A percentile compares a stretch with the other conserved stretches of the same genome.
phyloP scores from a whole-genome alignment of 1,140 invertebrate species.

The Vollenhovia emeryi region DNA sequence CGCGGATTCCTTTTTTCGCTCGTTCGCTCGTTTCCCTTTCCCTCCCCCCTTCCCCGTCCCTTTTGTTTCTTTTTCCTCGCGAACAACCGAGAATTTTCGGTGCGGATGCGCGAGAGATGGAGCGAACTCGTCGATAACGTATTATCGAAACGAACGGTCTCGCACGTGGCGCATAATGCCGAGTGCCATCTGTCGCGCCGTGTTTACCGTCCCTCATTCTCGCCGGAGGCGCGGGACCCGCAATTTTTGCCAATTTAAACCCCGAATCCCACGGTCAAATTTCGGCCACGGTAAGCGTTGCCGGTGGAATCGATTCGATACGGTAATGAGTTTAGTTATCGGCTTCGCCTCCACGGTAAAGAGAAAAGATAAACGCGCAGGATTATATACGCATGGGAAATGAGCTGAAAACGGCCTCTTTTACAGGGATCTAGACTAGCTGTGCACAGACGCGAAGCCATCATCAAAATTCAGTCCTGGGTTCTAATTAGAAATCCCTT shows the following conservation, averaged over 20 bases:
- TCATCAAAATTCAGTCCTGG: not conserved
- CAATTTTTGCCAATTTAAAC: slow-evolving; percentile 25
- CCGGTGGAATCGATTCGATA: not conserved
- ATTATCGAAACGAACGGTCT: slow-evolving; percentile 7
- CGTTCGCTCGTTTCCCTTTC: not conserved
- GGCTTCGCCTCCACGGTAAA: not conserved
- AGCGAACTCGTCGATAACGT: slow-evolving; percentile 36
- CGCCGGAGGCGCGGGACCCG: not conserved
- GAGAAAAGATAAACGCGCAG: not conserved
- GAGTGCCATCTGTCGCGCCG: slow-evolving; percentile 34
- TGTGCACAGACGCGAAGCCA: not conserved
- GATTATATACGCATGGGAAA: not conserved
- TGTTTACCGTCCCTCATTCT: slow-evolving; percentile 39
- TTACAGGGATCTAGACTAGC: not conserved
- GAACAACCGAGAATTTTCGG: not conserved
- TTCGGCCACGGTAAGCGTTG: not conserved
- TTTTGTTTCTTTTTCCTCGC: not conserved
- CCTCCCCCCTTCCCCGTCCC: too few species aligned
- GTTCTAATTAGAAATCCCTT: not conserved
- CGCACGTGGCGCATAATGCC: slow-evolving; percentile 34
- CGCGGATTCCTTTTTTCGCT: slow-evolving; percentile 12
- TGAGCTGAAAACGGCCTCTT: not conserved
- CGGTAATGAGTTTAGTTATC: slow-evolving; percentile 1
- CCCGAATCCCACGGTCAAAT: slow-evolving; percentile 1
- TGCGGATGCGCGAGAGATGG: slow-evolving; percentile 5